Base-by-base conservation (phyloP, 2,888 invertebrate species). In the Rugalucina vietnamica region DNA sequence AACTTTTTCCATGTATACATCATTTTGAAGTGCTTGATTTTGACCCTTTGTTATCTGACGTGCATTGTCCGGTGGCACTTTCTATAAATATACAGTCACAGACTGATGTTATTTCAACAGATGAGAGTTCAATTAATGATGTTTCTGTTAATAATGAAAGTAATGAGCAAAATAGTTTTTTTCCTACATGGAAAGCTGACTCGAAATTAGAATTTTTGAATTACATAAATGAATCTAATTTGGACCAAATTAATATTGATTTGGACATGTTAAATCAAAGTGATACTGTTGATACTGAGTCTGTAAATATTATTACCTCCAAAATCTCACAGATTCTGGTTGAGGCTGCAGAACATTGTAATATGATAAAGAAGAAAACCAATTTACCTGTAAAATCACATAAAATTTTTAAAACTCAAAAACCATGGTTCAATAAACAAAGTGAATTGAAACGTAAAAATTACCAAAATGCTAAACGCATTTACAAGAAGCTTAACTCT, bases 1-100 rank as follows among this genome's bases (percentile, higher is more conserved):
- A 65, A 34, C 65, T 65, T 65, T 65, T 65, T 65, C 65, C 65
- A 34, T n/a, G 65, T 32, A 65, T 65, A 65, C 65, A 65, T 34
- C 29, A 60, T 60, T n/a, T n/a, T n/a, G 65, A 65, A 34, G 65
- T 65, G 32, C 34, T 65, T 34, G 65, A 65, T 2, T 65, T 65
- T 65, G 65, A 65, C 34, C 65, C 65, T 2, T 34, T 65, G 65
- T 18, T 65, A 18, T 65, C 65, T 34, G 65, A 65, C 34, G 24
- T 65, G 24, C 65, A 65, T 65, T 65, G 65, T 34, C 65, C 34
- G 3, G 65, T 65, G 65, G 65, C 65, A 65, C 34, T 65, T 65
- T 4, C 65, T 24, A 12, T 65, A 2, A 65, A 65, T 65, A 18
- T 65, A 18, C 32, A 65, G 3, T 65, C 65, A 65, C 65, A 65